Conservation (phyloP, 2,888 invertebrate genomes). For the Harpalus rubripes region DNA sequence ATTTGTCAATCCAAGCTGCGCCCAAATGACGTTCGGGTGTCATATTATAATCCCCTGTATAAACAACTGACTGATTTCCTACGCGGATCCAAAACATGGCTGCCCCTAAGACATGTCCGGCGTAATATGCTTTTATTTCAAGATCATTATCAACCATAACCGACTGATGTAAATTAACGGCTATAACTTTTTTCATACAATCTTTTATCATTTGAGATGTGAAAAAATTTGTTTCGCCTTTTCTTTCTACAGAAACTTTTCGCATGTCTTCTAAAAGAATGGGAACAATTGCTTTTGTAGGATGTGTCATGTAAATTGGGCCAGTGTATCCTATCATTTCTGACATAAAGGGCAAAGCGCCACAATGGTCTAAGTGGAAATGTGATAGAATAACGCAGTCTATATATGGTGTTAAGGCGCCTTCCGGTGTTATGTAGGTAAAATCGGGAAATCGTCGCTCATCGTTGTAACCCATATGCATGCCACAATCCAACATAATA, state of each 20-base stretch:
- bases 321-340: slow-evolving; percentile 99
- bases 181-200: slow-evolving; percentile 99
- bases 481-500: slow-evolving; percentile 99
- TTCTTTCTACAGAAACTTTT: slow-evolving; percentile 96
- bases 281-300: slow-evolving; percentile 99
- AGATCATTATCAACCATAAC: slow-evolving; percentile 98
- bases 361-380: slow-evolving; percentile 98
- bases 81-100: slow-evolving; percentile 99
- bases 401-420: slow-evolving; percentile 94
- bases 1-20: slow-evolving; percentile 99
- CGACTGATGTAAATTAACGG: slow-evolving; percentile 96
- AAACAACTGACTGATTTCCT: slow-evolving; percentile 98
- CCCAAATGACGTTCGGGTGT: slow-evolving; percentile 99
- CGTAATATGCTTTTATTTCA: slow-evolving; percentile 99
- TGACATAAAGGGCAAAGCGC: slow-evolving; percentile 95
- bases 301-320: slow-evolving; percentile 99
- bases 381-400: slow-evolving; percentile 99
- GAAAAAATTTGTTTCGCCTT: slow-evolving; percentile 98
- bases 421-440: slow-evolving; percentile 94
- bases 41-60: slow-evolving; percentile 99
- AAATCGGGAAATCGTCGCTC: slow-evolving; percentile 99
- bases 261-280: slow-evolving; percentile 96
- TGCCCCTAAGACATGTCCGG: slow-evolving; percentile 99
- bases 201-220: slow-evolving; percentile 99
- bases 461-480: slow-evolving; percentile 99